Percentiles rank a stretch among this genome's conserved stretches.
Conservation (phyloP, 1,140 invertebrate genomes). For the Hyles euphorbiae region DNA sequence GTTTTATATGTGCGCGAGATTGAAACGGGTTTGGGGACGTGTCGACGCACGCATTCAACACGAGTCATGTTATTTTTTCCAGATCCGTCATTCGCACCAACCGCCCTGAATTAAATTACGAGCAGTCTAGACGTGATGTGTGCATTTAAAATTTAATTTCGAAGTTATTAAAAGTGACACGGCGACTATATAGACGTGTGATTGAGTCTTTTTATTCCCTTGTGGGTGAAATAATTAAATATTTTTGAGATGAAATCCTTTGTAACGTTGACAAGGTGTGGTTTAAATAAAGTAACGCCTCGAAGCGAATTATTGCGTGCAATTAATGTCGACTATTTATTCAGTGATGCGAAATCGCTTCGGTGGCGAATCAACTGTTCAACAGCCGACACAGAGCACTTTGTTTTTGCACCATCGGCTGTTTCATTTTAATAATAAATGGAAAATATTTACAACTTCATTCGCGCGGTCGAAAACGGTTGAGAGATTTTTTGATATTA, state of each 20-base stretch:
- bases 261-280: too few species aligned
- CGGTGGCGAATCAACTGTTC: conserved; percentile 20
- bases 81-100: conserved; percentile 32
- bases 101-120: conserved; percentile 48
- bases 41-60: conserved; percentile 48
- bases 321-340: conserved; percentile 39
- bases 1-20: conserved; percentile 58
- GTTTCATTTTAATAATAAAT: not conserved
- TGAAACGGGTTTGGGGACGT: conserved; percentile 49
- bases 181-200: too few species aligned
- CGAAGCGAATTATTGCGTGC: conserved; percentile 38
- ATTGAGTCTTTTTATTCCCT: too few species aligned
- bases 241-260: too few species aligned
- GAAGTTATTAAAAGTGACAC: too few species aligned
- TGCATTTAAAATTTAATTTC: too few species aligned
- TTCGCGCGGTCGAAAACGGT: too few species aligned
- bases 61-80: conserved; percentile 33
- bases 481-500: too few species aligned
- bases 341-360: conserved; percentile 27
- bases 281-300: conserved; percentile 13
- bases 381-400: not conserved
- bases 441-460: too few species aligned
- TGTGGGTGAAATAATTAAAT: too few species aligned
- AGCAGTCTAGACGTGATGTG: not conserved
- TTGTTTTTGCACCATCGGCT: not conserved